Base-by-base conservation (phyloP, 2,113 vertebrate species). In the Salvelinus fontinalis region DNA sequence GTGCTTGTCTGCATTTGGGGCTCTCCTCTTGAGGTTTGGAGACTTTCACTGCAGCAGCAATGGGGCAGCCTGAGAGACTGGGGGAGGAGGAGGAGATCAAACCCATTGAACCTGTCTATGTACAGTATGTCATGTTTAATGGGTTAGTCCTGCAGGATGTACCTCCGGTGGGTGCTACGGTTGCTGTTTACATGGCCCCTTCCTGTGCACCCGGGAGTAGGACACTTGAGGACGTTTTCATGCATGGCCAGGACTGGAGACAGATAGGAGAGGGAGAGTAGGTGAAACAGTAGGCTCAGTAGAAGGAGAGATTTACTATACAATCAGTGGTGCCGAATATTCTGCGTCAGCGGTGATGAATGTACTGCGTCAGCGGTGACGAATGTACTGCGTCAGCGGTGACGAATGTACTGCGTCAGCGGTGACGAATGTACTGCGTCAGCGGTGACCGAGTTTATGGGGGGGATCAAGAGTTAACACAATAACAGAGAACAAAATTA, bases 141-240 rank as follows among this genome's bases (percentile, higher is more conserved):
- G 83, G 82, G 62, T 22, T 74, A 76, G 44, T 60, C 18, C 60
- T 12, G 4, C 73, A 34, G n/a, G n/a, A 54, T 51, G 73, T 86
- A 90, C 85, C 94, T 99, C 92, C 98, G 94, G 87, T 99, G 98
- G n/a, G 98, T 99, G 92, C 98, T 99, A 83, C 98, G 97, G 83
- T 99, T 99, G 90, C 97, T 99, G 91, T 99, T 99, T 88, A 99
- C 97, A 2, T 99, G 98, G 51, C 98, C 98, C 93, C 97, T 95
- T 92, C 98, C 98, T 48, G 97, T 99, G 89, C 98, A 99, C 83
- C 98, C 98, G 2, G 98, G 98, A 3, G 98, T 99, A 57, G 98
- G 98, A 83, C 98, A 99, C 93, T 99, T 99, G 72, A 99, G 93
- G 87, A 99, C 97, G 27, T 99, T 99, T 93, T 99, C 98, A 70